phyloP scores from a whole-genome alignment of 2,113 vertebrate species.

The Myxocyprinus asiaticus region DNA sequence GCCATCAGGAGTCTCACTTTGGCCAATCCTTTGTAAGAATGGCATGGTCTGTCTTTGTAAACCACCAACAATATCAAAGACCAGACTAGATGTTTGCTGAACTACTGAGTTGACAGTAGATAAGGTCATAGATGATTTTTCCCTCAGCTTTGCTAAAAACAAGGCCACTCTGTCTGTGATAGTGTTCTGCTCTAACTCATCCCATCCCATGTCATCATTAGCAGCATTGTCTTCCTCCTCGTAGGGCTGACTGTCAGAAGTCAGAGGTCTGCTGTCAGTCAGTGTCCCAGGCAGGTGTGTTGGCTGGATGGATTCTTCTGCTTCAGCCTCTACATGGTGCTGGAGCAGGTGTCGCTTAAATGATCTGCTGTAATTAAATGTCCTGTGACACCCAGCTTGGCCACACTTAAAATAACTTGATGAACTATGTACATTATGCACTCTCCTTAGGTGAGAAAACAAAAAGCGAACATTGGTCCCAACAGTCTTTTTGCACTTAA shows the following conservation, averaged over 20 bases:
- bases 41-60: neutral
- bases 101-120: neutral
- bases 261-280: conserved; percentile 8
- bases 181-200: conserved; percentile 5
- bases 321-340: neutral
- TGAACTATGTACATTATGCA: conserved; percentile 14
- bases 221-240: neutral
- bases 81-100: conserved; percentile 7
- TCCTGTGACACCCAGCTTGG: conserved; percentile 11
- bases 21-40: neutral
- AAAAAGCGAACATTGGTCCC: neutral
- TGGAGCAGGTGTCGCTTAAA: conserved; percentile 1
- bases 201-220: neutral
- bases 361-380: conserved; percentile 14
- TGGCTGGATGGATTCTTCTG: neutral
- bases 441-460: conserved; percentile 5
- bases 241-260: neutral
- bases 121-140: neutral
- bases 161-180: neutral
- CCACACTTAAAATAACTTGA: conserved; percentile 22
- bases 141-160: neutral
- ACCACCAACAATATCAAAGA: neutral
- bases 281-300: neutral
- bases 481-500: conserved; percentile 11
- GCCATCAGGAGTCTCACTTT: neutral